Evolutionary conservation across 2,113 vertebrate genomes (phyloP).

Genomic region (Onychostruthus taczanowskii): DNA sequence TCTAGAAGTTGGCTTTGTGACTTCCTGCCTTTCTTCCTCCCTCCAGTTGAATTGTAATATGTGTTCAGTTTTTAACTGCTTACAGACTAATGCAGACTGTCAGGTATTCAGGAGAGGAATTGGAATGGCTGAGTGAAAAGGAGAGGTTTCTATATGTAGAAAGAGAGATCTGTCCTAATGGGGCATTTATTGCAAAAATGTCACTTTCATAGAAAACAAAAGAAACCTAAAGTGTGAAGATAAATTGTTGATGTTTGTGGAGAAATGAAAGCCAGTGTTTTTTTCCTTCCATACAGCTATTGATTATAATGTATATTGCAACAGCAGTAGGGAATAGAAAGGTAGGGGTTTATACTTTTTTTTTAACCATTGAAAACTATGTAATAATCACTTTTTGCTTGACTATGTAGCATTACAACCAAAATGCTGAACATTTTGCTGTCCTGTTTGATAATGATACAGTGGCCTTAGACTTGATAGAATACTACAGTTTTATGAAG

Average conservation of each 20-base stretch:
- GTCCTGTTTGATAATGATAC: background rate
- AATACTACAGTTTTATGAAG: background rate
- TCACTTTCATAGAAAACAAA: background rate
- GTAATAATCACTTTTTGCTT: background rate
- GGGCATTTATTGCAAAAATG: background rate
- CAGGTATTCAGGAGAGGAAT: background rate
- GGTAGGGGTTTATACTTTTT: background rate
- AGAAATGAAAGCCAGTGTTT: background rate
- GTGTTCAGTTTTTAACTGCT: background rate
- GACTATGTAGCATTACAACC: background rate
- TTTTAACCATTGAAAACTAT: background rate
- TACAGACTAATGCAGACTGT: background rate
- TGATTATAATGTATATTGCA: background rate
- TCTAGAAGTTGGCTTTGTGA: background rate
- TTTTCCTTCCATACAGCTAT: background rate
- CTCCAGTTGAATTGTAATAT: background rate
- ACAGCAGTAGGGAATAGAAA: background rate
- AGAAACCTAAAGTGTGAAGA: background rate
- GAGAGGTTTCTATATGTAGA: background rate
- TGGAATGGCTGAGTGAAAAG: background rate
- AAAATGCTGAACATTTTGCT: background rate
- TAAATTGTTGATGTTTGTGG: background rate
- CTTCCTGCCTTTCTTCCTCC: background rate
- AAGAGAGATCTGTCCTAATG: background rate
- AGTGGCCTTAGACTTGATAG: background rate